phyloP scores from a whole-genome alignment of 2,888 invertebrate species.

The Agrypnus murinus region DNA sequence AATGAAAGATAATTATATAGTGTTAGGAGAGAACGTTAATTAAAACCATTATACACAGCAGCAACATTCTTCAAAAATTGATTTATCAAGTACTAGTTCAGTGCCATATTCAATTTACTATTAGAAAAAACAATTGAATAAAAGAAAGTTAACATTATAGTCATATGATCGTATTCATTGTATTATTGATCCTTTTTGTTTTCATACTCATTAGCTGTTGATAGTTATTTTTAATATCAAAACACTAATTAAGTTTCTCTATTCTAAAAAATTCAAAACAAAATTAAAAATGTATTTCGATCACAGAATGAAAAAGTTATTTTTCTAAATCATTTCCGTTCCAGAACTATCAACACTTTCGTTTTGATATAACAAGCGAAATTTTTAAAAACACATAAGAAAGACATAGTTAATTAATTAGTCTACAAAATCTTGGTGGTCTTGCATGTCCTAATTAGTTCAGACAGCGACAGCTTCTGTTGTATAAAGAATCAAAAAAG shows the following conservation, averaged over 20 bases:
- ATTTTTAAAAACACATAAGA: slow-evolving; percentile 17
- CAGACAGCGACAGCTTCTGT: slow-evolving; percentile 20
- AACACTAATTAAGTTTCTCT: too few relatives aligned
- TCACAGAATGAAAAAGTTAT: too few relatives aligned
- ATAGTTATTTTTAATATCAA: too few relatives aligned
- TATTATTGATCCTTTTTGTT: too few relatives aligned
- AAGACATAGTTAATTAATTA: slow-evolving; percentile 13
- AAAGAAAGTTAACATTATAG: slow-evolving; percentile 18
- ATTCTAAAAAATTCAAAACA: too few relatives aligned
- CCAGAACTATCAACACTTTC: slow-evolving; percentile 9
- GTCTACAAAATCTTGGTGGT: slow-evolving; percentile 9
- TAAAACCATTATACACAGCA: slow-evolving; percentile 2
- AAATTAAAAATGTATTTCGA: too few relatives aligned
- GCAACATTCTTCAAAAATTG: slow-evolving; percentile 11
- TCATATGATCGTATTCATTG: background rate
- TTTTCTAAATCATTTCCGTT: slow-evolving; percentile 6
- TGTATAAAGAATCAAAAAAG: slow-evolving; percentile 2
- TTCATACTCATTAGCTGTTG: too few relatives aligned
- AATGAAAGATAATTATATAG: slow-evolving; percentile 14
- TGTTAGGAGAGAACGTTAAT: slow-evolving; percentile 8
- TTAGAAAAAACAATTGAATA: background rate
- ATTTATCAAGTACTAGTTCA: slow-evolving; percentile 15
- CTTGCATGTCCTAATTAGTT: slow-evolving; percentile 33
- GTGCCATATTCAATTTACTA: slow-evolving; percentile 10
- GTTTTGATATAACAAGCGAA: slow-evolving; percentile 10